A percentile compares a stretch with the other conserved stretches of the same genome.
Conservation (phyloP, 2,797 vertebrate species). For the Anas capensis region DNA sequence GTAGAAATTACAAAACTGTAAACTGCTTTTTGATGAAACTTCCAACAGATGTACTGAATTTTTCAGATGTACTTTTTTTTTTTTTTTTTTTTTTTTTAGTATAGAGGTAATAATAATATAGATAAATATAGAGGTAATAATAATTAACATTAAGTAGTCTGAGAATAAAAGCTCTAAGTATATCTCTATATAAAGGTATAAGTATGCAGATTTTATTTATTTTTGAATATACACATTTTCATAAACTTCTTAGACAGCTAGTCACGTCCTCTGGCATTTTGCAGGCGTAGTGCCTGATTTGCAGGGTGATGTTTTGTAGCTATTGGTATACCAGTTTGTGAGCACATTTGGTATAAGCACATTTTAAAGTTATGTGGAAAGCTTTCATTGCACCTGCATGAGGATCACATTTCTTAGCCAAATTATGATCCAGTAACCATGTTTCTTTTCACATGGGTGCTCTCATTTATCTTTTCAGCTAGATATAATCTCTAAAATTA, state of each 20-base stretch:
- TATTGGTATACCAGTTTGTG: background rate
- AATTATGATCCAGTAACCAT: background rate
- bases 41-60: background rate
- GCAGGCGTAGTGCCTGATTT: background rate
- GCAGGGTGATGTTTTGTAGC: background rate
- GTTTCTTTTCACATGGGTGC: background rate
- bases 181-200: background rate
- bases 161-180: background rate
- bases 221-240: background rate
- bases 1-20: background rate
- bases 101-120: background rate
- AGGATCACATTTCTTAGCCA: background rate
- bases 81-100: background rate
- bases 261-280: background rate
- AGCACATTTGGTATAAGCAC: background rate
- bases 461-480: background rate
- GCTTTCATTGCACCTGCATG: background rate
- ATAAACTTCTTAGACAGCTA: background rate
- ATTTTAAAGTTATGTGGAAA: background rate
- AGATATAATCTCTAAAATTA: background rate
- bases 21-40: background rate
- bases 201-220: background rate
- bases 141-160: background rate
- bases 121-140: background rate
- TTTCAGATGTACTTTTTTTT: background rate